Evolutionary conservation across 2,888 invertebrate genomes (phyloP).

Genomic region (Dasysyrphus albostriatus): DNA sequence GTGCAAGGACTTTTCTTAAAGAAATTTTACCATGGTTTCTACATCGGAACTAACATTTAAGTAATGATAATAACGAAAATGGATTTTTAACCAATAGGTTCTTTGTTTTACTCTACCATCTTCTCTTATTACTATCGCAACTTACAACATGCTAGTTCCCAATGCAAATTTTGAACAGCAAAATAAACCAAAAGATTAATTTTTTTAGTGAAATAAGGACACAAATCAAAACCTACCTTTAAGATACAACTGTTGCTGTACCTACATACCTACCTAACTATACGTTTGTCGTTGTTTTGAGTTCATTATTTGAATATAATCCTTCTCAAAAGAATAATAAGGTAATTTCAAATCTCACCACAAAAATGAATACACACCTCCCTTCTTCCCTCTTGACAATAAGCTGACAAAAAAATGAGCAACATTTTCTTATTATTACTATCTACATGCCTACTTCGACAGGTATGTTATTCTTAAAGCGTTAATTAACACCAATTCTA

Average conservation of each 20-base stretch:
- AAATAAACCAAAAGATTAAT: too few species aligned
- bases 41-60: too few species aligned
- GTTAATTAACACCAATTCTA: conserved; percentile 58
- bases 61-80: too few species aligned
- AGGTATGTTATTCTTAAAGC: conserved; percentile 36
- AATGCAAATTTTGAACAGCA: too few species aligned
- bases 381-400: not conserved
- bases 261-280: too few species aligned
- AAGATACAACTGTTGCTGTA: conserved; percentile 4
- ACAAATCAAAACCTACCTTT: not conserved
- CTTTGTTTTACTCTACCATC: too few species aligned
- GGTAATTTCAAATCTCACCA: not conserved
- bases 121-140: too few species aligned
- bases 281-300: not conserved
- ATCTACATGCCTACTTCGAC: conserved; percentile 8
- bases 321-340: not conserved
- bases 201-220: too few species aligned
- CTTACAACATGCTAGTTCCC: too few species aligned
- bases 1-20: too few species aligned
- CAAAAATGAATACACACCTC: not conserved
- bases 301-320: not conserved
- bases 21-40: too few species aligned
- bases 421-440: conserved; percentile 9
- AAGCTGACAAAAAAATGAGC: not conserved
- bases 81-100: too few species aligned